Percentiles rank a stretch among this genome's conserved stretches.
Evolutionary conservation across 2,113 vertebrate species (phyloP).

Genomic region (Chloebia gouldiae): DNA sequence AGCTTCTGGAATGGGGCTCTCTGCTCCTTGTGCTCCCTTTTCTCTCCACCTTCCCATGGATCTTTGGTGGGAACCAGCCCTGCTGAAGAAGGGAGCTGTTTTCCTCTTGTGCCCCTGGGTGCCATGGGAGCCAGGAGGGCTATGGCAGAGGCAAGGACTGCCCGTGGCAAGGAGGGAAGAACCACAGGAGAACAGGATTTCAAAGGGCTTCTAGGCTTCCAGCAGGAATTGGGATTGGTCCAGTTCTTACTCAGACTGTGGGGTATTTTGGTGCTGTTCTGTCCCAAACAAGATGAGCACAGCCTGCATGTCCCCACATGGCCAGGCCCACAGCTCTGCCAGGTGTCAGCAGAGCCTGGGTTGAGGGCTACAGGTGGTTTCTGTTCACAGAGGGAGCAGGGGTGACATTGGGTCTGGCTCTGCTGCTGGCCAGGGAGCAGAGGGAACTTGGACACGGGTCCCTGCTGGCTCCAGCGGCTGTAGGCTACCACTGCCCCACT

Average conservation of each 20-base stretch:
- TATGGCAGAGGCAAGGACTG: not conserved
- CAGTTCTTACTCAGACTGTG: accelerated
- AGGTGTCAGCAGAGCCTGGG: not conserved
- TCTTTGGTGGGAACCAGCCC: not conserved
- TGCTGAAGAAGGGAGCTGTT: not conserved
- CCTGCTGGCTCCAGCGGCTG: not conserved
- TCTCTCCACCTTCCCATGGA: not conserved
- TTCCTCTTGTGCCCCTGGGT: not conserved
- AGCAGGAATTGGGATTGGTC: not conserved
- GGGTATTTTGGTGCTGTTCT: not conserved
- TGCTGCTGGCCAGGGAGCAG: not conserved
- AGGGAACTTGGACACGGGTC: accelerated
- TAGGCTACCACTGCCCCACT: too few species aligned
- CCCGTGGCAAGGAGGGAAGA: not conserved
- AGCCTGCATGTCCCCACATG: accelerated
- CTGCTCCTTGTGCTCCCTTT: not conserved
- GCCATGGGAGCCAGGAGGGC: accelerated
- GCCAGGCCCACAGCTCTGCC: not conserved
- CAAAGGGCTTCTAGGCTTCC: not conserved
- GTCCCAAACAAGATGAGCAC: too few species aligned
- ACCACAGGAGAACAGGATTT: not conserved
- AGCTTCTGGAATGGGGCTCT: not conserved
- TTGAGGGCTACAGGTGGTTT: not conserved
- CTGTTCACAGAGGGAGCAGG: not conserved
- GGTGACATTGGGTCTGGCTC: accelerated